Conservation (phyloP, 2,797 vertebrate species). For the Lutra lutra region DNA sequence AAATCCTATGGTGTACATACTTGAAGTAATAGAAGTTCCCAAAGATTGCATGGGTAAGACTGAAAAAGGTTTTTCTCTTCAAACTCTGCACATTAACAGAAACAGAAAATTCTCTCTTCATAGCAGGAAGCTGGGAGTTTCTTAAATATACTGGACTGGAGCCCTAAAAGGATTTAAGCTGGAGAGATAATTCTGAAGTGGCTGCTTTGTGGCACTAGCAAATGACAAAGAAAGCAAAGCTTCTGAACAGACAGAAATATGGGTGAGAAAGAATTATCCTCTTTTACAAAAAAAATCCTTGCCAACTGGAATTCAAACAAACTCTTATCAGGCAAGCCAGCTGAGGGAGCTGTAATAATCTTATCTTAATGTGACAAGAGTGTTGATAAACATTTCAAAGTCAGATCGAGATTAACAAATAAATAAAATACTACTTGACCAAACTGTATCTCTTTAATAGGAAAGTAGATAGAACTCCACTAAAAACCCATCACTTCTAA, state of each 20-base stretch:
- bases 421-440: conserved; percentile 5
- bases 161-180: neutral
- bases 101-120: neutral
- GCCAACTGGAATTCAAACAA: neutral
- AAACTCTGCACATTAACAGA: neutral
- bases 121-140: neutral
- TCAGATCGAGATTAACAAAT: conserved; percentile 14
- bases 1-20: neutral
- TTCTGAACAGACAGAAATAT: neutral
- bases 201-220: neutral
- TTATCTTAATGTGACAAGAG: conserved; percentile 61
- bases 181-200: neutral
- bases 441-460: neutral
- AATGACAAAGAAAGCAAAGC: neutral
- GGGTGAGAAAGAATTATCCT: neutral
- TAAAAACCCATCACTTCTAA: neutral
- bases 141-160: neutral
- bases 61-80: neutral
- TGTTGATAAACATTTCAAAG: conserved; percentile 51
- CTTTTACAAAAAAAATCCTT: neutral
- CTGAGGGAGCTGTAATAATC: conserved; percentile 5
- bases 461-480: neutral
- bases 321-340: conserved; percentile 39
- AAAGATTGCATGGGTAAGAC: neutral
- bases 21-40: neutral